A percentile compares a stretch with the other conserved stretches of the same genome.
Conservation (phyloP, 2,888 invertebrate genomes). For the Drosophila subquinaria region DNA sequence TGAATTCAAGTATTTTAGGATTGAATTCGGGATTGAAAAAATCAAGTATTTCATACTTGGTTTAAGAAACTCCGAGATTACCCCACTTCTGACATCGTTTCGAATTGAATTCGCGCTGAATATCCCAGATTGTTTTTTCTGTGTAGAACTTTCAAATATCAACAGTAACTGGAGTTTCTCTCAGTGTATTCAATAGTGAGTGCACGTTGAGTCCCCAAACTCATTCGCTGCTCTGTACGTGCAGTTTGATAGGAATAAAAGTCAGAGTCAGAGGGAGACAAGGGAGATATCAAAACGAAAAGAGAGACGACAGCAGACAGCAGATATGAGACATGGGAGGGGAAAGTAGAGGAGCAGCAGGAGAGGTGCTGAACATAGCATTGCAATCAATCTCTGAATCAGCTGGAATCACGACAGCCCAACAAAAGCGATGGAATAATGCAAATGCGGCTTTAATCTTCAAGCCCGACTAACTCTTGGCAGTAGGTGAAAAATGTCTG, state of each 20-base stretch:
- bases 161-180: neutral
- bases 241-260: neutral
- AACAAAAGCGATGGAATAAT: slow-evolving; percentile 53
- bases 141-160: too few species aligned
- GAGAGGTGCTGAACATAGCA: slow-evolving; percentile 27
- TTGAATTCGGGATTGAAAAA: too few species aligned
- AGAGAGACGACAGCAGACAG: neutral
- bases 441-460: slow-evolving; percentile 56
- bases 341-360: neutral
- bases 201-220: neutral
- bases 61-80: too few species aligned
- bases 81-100: too few species aligned
- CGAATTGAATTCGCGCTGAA: too few species aligned
- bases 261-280: neutral
- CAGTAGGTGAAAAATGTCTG: neutral
- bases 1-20: too few species aligned
- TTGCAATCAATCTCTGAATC: slow-evolving; percentile 60
- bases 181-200: neutral
- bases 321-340: neutral
- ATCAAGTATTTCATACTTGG: too few species aligned
- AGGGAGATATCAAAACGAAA: neutral
- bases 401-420: slow-evolving; percentile 52
- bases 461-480: slow-evolving; percentile 11
- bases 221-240: neutral
- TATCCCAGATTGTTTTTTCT: too few species aligned